phyloP scores from a whole-genome alignment of 2,888 invertebrate genomes.

The Rotaria socialis region DNA sequence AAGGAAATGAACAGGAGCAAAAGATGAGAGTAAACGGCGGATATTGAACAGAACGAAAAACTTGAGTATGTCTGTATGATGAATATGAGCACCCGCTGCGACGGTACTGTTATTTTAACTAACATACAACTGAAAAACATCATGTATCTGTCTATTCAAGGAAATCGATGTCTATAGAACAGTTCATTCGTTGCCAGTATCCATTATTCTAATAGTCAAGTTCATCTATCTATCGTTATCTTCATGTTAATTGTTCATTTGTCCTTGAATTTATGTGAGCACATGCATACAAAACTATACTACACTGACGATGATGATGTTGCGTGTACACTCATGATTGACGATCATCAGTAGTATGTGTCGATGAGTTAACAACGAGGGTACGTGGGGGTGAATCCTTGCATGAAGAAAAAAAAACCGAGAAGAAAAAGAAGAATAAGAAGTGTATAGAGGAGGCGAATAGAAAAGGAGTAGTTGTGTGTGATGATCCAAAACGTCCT shows the following conservation, averaged over 20 bases:
- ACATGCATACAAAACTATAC: too few relatives aligned
- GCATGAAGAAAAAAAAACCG: too few relatives aligned
- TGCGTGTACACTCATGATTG: background rate
- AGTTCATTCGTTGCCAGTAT: background rate
- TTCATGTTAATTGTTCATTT: conserved; percentile 7
- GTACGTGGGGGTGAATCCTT: background rate
- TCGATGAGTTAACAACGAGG: background rate
- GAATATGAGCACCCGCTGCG: background rate
- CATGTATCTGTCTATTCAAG: background rate
- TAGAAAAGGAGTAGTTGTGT: background rate
- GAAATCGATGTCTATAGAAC: background rate
- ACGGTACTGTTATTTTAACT: background rate
- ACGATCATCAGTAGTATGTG: background rate
- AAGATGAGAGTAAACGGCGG: background rate
- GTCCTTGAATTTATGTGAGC: background rate
- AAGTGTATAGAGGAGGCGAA: background rate
- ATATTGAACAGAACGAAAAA: background rate
- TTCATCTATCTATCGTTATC: conserved; percentile 2
- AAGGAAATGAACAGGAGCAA: background rate
- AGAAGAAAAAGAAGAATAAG: too few relatives aligned
- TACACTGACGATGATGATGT: background rate
- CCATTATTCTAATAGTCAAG: background rate
- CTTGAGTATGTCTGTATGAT: background rate
- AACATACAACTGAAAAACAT: background rate
- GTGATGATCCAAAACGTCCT: conserved; percentile 38